Base-by-base conservation (phyloP, 2,888 invertebrate genomes). In the Cataglyphis altisquamis region DNA sequence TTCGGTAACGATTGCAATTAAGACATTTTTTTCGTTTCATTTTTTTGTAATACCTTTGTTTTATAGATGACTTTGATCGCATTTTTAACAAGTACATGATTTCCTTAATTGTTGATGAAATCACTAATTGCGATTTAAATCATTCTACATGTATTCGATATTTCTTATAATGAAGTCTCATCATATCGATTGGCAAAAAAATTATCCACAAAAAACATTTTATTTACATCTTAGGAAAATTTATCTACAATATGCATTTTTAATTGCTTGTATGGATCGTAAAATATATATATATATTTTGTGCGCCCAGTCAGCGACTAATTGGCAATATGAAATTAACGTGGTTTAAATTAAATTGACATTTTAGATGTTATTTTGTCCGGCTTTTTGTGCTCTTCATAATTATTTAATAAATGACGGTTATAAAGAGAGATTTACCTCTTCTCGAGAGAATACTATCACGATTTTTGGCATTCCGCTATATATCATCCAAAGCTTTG, bases 1-100 rank as follows among this genome's bases (percentile, higher is more conserved):
- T 82, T 67, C 64, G 70, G 39, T 39, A 63, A 75, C 78, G 73
- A 72, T 85, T 66, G 66, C 52, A 85, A 83, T 84, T 63, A 80
- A 80, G 78, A 80, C 70, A 70, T 80, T 80, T 60, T 68, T 70
- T 45, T 60, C 32, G 21, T 68, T 32, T 78, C 45, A 78, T 32
- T 57, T 55, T 41, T 48, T 32, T 45, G 18, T 67, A 68, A 57
- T 10, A 4, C 57, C 66, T 36, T 66, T 66, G 29, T 77, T 66
- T 66, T 57, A 57, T 66, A 52, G 3, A 9, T 55, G n/a, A 39
- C 8, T 15, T 9, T 6, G 63, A 64, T 41, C 77, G 12, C 52
- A 21, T 60, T 78, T 18, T 78, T 60, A 60, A 12, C 15, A 12
- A 21, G 0, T 29, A 55, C 1, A 32, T 21, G 32, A 68, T 60